These are phyloP conservation scores for Dynastes tityus DNA, from an alignment of 2,888 invertebrate genomes.

Conservation along the genomic window DNA sequence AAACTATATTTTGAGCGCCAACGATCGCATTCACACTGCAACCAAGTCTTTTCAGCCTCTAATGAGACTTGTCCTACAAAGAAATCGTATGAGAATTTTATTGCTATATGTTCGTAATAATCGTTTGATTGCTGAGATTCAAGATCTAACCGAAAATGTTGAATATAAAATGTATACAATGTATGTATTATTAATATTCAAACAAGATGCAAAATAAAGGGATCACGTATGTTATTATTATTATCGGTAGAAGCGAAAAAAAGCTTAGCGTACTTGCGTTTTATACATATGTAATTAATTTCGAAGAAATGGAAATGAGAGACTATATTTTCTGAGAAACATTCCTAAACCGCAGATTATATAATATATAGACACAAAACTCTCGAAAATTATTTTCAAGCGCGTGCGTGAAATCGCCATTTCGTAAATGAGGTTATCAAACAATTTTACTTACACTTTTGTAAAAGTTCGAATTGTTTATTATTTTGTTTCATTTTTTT, in stretches of 20 bases:
- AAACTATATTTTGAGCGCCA: conserved; percentile 89
- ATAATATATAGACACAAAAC: too few species aligned
- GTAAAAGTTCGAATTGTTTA: too few species aligned
- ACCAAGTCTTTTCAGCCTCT: conserved; percentile 92
- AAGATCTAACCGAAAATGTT: background rate
- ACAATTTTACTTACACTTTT: too few species aligned
- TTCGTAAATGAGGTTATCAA: too few species aligned
- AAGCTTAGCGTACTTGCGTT: too few species aligned
- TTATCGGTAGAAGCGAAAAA: background rate
- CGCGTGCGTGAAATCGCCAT: too few species aligned
- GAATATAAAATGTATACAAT: background rate
- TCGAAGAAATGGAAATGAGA: too few species aligned
- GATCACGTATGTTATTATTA: background rate
- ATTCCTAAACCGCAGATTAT: too few species aligned
- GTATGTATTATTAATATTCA: conserved; percentile 30
- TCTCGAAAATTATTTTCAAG: too few species aligned
- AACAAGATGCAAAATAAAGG: conserved; percentile 23
- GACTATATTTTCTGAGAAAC: too few species aligned
- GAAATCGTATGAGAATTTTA: conserved; percentile 38
- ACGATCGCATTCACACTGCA: conserved; percentile 91
- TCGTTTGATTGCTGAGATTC: background rate
- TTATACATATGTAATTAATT: too few species aligned
- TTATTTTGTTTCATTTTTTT: too few species aligned
- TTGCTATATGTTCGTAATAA: background rate
- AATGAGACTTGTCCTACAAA: conserved; percentile 85